These are phyloP conservation scores for Ispidina lecontei DNA, from an alignment of 2,797 vertebrate species.

Conservation along the genomic window DNA sequence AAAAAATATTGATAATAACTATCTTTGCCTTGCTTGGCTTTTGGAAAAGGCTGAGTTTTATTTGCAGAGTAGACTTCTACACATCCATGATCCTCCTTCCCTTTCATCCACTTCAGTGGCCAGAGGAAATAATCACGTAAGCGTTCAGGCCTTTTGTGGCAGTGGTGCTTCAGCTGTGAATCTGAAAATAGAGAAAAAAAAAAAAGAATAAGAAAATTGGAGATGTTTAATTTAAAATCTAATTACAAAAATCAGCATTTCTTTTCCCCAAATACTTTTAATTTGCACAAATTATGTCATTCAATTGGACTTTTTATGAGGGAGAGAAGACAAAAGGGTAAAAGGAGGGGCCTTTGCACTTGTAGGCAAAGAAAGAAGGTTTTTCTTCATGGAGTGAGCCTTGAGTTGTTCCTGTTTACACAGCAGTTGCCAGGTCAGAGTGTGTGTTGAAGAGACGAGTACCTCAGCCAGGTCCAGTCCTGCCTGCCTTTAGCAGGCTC, in stretches of 20 bases:
- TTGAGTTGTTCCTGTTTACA: not conserved
- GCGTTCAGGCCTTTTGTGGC: not conserved
- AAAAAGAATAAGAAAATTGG: rapidly evolving
- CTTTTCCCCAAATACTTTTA: not conserved
- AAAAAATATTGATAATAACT: not conserved
- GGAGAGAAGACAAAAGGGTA: not conserved
- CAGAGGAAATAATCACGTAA: not conserved
- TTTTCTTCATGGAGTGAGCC: not conserved
- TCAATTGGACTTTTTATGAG: not conserved
- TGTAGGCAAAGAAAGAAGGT: not conserved
- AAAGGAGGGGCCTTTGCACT: not conserved
- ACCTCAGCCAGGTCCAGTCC: not conserved
- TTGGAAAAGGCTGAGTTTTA: not conserved
- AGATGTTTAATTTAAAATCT: not conserved
- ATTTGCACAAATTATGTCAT: not conserved
- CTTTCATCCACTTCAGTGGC: not conserved
- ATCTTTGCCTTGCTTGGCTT: not conserved
- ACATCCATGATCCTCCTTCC: not conserved
- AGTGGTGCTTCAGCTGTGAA: not conserved
- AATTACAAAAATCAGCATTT: not conserved
- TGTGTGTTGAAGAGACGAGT: not conserved
- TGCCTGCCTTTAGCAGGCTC: not conserved
- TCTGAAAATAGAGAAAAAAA: not conserved
- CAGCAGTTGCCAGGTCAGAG: not conserved
- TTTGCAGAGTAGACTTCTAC: not conserved